These are phyloP conservation scores for Lepetodrilus schrolli DNA, from an alignment of 2,888 invertebrate species.

Conservation along the genomic window DNA sequence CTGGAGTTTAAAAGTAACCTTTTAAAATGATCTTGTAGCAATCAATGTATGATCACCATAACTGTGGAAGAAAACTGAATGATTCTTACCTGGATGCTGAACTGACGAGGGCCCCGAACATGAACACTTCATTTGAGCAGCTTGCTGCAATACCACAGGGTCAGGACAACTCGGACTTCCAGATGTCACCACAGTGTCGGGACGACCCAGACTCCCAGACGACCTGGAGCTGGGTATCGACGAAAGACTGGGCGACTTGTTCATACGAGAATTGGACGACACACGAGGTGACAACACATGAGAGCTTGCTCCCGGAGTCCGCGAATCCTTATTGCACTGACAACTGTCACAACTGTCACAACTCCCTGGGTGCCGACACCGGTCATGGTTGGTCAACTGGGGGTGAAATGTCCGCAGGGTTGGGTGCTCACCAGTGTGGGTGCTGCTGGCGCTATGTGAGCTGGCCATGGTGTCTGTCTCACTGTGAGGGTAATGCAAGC, in stretches of 20 bases:
- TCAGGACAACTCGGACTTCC: background rate
- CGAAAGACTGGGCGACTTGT: slow-evolving; percentile 27
- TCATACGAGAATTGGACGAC: too few relatives aligned
- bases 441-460: slow-evolving; percentile 66
- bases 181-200: slow-evolving; percentile 17
- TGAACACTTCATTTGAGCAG: slow-evolving; percentile 11
- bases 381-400: slow-evolving; percentile 50
- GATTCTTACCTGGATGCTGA: background rate
- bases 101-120: background rate
- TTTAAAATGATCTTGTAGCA: too few relatives aligned
- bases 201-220: background rate
- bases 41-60: too few relatives aligned
- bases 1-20: too few relatives aligned
- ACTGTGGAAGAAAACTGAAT: too few relatives aligned
- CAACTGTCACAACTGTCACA: slow-evolving; percentile 44
- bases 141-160: background rate
- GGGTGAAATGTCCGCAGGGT: slow-evolving; percentile 68
- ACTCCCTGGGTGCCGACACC: slow-evolving; percentile 35
- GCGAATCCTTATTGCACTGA: slow-evolving; percentile 20
- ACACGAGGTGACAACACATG: background rate
- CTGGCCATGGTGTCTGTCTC: slow-evolving; percentile 68
- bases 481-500: slow-evolving; percentile 63
- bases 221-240: slow-evolving; percentile 32
- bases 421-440: slow-evolving; percentile 49
- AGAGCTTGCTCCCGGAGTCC: background rate